These are phyloP conservation scores for Pterois miles DNA, from an alignment of 2,797 vertebrate genomes.

Conservation along the genomic window DNA sequence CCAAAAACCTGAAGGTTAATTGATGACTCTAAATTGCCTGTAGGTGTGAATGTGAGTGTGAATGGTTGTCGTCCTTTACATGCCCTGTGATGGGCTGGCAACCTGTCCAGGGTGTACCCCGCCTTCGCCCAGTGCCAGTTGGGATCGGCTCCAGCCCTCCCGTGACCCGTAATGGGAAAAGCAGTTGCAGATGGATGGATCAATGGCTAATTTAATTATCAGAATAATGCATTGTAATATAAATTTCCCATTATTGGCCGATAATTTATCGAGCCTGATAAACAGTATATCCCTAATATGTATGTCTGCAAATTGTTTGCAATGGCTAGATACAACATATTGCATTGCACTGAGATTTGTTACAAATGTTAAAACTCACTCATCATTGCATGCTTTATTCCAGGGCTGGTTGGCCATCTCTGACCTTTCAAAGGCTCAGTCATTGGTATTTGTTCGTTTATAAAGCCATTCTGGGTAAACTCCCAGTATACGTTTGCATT, in stretches of 20 bases:
- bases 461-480: background rate
- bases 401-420: background rate
- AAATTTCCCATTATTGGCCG: background rate
- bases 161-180: too few species aligned
- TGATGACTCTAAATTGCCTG: too few species aligned
- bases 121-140: too few species aligned
- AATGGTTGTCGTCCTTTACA: too few species aligned
- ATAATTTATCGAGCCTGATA: background rate
- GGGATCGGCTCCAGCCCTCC: too few species aligned
- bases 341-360: too few species aligned
- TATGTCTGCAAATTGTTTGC: background rate
- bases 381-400: background rate
- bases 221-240: background rate
- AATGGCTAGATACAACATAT: background rate
- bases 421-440: background rate
- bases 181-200: too few species aligned
- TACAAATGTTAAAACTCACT: background rate
- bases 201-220: background rate
- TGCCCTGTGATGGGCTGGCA: too few species aligned
- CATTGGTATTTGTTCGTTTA: background rate
- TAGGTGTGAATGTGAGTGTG: too few species aligned
- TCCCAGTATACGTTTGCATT: background rate
- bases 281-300: background rate
- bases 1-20: too few species aligned
- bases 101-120: too few species aligned